Percentiles rank a stretch among this genome's conserved stretches.
Conservation (phyloP, 2,888 invertebrate genomes). For the Amitus sp. region DNA sequence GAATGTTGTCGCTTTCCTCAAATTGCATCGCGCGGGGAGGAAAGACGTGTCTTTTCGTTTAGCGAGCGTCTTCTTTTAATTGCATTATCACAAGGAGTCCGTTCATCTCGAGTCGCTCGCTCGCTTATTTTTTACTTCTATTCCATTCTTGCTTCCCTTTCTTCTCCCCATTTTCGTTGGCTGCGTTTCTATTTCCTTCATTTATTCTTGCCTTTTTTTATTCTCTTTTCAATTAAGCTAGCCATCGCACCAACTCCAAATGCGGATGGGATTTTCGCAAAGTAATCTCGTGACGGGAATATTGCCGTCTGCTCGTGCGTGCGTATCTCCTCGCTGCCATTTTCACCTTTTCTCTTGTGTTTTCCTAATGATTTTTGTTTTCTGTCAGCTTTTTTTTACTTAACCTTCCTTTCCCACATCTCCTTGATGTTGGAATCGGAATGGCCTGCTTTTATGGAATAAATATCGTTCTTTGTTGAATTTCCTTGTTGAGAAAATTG, state of each 20-base stretch:
- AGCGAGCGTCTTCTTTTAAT: slow-evolving; percentile 39
- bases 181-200: background rate
- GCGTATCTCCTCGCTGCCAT: slow-evolving; percentile 13
- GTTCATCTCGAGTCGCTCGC: slow-evolving; percentile 19
- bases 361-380: slow-evolving; percentile 20
- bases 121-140: slow-evolving; percentile 16
- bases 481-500: slow-evolving; percentile 3
- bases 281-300: slow-evolving; percentile 30
- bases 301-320: slow-evolving; percentile 26
- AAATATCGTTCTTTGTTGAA: slow-evolving; percentile 13
- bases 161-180: slow-evolving; percentile 4
- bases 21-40: slow-evolving; percentile 11
- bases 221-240: slow-evolving; percentile 25
- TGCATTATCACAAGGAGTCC: slow-evolving; percentile 34
- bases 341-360: slow-evolving; percentile 13
- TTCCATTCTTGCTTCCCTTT: slow-evolving; percentile 6
- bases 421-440: slow-evolving; percentile 6
- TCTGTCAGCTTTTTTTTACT: slow-evolving; percentile 4
- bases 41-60: slow-evolving; percentile 5
- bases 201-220: slow-evolving; percentile 1
- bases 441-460: slow-evolving; percentile 8
- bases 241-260: slow-evolving; percentile 27
- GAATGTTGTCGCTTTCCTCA: slow-evolving; percentile 5
- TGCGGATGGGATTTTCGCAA: slow-evolving; percentile 26
- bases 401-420: background rate